phyloP scores from a whole-genome alignment of 2,113 vertebrate genomes.

The Callochromis pleurospilus region DNA sequence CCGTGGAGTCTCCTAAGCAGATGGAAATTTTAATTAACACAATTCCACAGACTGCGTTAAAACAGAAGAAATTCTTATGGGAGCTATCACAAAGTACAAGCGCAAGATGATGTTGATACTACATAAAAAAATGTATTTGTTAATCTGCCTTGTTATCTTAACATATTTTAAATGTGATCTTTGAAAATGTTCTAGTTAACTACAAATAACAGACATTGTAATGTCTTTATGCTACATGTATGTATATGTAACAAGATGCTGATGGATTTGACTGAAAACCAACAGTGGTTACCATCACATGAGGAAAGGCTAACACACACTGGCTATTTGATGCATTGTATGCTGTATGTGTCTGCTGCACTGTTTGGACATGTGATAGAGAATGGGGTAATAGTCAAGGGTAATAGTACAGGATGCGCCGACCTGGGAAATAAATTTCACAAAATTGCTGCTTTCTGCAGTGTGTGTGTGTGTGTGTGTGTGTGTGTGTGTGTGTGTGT shows the following conservation, averaged over 20 bases:
- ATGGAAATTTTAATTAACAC: conserved; percentile 67
- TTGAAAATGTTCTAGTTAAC: not conserved
- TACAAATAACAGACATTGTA: not conserved
- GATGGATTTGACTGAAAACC: not conserved
- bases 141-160: not conserved
- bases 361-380: not conserved
- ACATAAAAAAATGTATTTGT: not conserved
- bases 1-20: conserved; percentile 56
- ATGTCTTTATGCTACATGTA: not conserved
- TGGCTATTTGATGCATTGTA: not conserved
- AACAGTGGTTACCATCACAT: not conserved
- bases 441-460: not conserved
- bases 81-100: conserved; percentile 14
- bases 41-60: conserved; percentile 52
- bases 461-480: not conserved
- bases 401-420: not conserved
- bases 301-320: not conserved
- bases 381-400: not conserved
- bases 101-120: conserved; percentile 5
- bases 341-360: not conserved
- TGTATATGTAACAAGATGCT: not conserved
- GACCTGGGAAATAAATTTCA: not conserved
- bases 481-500: not conserved
- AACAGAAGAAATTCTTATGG: conserved; percentile 21
- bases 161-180: not conserved